Evolutionary conservation across 2,113 vertebrate species (phyloP).

Genomic region (Strix uralensis): DNA sequence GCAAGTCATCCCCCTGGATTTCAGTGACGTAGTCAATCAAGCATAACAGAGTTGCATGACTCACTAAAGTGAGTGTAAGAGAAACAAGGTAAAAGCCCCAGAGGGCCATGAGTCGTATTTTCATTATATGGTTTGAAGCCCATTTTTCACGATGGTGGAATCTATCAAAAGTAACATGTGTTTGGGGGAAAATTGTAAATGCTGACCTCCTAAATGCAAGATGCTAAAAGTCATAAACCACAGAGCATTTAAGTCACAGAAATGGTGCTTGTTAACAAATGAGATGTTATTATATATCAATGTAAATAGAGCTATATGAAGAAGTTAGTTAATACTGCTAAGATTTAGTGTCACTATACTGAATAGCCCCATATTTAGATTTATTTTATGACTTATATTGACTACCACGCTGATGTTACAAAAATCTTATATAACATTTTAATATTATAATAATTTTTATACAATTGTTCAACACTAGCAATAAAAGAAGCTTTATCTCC

Average conservation of each 20-base stretch:
- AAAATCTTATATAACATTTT: not conserved
- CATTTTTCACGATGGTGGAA: not conserved
- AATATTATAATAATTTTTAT: not conserved
- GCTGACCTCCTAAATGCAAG: not conserved
- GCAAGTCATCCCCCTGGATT: not conserved
- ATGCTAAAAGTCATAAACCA: not conserved
- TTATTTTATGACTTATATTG: not conserved
- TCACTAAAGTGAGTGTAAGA: not conserved
- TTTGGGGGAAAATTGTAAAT: not conserved
- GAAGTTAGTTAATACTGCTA: not conserved
- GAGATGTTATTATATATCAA: not conserved
- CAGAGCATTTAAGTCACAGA: not conserved
- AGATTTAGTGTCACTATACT: not conserved
- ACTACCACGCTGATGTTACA: not conserved
- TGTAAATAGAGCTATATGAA: not conserved
- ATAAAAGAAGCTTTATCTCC: not conserved
- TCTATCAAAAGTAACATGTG: not conserved
- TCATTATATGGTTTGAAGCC: not conserved
- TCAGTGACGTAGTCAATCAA: not conserved
- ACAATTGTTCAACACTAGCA: not conserved
- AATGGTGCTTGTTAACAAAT: not conserved
- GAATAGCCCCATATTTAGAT: not conserved
- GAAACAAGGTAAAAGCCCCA: not conserved
- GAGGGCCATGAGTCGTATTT: not conserved
- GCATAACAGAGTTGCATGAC: not conserved